Conservation (phyloP, 2,888 invertebrate genomes). For the Neuroscelio doddi region DNA sequence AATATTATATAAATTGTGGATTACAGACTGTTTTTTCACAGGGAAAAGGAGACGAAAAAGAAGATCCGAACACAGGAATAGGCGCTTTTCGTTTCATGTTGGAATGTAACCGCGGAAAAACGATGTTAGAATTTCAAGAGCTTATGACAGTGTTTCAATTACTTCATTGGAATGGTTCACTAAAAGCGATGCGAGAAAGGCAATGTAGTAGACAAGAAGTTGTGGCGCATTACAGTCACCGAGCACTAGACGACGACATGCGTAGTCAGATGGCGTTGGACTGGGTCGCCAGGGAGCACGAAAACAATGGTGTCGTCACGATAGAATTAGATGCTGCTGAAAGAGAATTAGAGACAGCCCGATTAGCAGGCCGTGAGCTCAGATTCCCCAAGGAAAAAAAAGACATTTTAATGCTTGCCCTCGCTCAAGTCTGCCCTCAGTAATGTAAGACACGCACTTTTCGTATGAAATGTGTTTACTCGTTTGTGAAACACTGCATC, state of each 20-base stretch:
- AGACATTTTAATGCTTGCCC: slow-evolving; percentile 92
- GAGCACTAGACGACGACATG: slow-evolving; percentile 95
- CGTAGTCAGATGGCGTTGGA: slow-evolving; percentile 96
- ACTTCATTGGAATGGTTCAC: slow-evolving; percentile 96
- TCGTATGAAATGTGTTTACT: slow-evolving; percentile 6
- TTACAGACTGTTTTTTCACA: too few species aligned
- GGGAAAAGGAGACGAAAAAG: slow-evolving; percentile 75
- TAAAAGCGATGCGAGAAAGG: slow-evolving; percentile 95
- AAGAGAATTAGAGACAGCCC: slow-evolving; percentile 87
- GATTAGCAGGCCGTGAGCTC: slow-evolving; percentile 91
- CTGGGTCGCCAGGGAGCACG: slow-evolving; percentile 90
- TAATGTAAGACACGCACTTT: too few species aligned
- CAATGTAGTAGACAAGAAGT: slow-evolving; percentile 95
- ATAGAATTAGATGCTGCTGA: slow-evolving; percentile 89
- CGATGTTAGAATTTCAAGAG: slow-evolving; percentile 97
- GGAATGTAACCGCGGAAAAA: slow-evolving; percentile 80
- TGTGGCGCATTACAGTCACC: slow-evolving; percentile 93
- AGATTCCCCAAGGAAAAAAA: slow-evolving; percentile 97
- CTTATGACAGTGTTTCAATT: slow-evolving; percentile 98
- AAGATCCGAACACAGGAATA: slow-evolving; percentile 83
- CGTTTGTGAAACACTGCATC: not conserved
- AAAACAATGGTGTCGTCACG: slow-evolving; percentile 81
- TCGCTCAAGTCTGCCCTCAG: slow-evolving; percentile 81
- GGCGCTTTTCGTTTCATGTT: slow-evolving; percentile 80
- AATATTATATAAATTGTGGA: too few species aligned